Base-by-base conservation (phyloP, 2,888 invertebrate species). In the Nomada goodeniana region DNA sequence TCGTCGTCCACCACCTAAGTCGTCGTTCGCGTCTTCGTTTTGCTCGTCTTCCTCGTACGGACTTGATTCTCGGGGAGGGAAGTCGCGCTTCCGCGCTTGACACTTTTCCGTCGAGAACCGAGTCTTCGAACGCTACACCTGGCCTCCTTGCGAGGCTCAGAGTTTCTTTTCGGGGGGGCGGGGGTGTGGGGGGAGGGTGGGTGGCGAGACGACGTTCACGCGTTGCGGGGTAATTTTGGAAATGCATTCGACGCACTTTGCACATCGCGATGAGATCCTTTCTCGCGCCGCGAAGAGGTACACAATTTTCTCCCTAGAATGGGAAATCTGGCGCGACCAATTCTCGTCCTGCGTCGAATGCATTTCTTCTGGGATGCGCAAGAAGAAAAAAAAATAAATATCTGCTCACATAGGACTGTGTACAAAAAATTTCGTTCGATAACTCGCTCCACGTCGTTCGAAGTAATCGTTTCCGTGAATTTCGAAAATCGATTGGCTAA, bases 71-170 rank as follows among this genome's bases (percentile, higher is more conserved):
- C 76, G 80, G 57, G 67, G 80, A 53, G 67, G 23, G 77, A 82
- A 82, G 76, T 60, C 70, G 68, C 68, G 67, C 71, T 82, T 86
- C 85, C 83, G 77, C 59, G 82, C 81, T 61, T 26, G 15, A 47
- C 13, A 47, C 47, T 13, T 70, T 64, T 57, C 70, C 68, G 20
- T 63, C 69, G 65, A 61, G 55, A 81, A 63, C 42, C 20, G 42
- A 64, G 36, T 18, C 59, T 61, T 59, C 36, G 36, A 36, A 7
- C 13, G 5, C 23, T 7, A 2, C 13, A 18, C 52, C 1, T n/a
- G 0, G 0, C 10, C 9, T 3, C 15, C 57, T 57, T 10, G 23
- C 23, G 26, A 23, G n/a, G 20, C 23, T 50, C 4, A 29, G 26
- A 57, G 2, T 5, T 15, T 26, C 7, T 26, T 26, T 15, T 2